Base-by-base conservation (phyloP, 1,140 invertebrate genomes). In the Zaprionus gabonicus region DNA sequence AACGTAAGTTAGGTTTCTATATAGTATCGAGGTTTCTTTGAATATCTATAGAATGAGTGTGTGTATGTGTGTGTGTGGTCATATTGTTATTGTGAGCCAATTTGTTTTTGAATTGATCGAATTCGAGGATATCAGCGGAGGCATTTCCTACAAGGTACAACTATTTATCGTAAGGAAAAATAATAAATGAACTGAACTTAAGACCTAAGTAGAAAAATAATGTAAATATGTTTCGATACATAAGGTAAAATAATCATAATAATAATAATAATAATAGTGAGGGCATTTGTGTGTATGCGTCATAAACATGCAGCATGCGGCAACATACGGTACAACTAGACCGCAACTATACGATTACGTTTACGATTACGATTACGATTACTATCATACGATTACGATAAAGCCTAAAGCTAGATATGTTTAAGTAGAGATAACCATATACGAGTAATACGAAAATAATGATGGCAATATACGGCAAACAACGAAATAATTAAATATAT, bases 231-330 rank as follows among this genome's bases (percentile, higher is more conserved):
- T 65, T 49, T 71, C 20, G 38, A 80, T 65, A 83, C 72, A 41
- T 80, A 74, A 79, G 31, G 34, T 38, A 65, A 82, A 71, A 53
- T 59, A 73, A 80, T 67, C 69, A 77, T 74, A 49, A 79, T 73
- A 69, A 23, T 66, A 69, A 67, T 53, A 51, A 66, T 46, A 46
- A 82, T 74, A 59, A 79, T 73, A 69, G 58, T 68, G 41, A 72
- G 63, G 78, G 46, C 46, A 55, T 56, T 53, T 68, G 44, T 79
- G 71, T 82, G 71, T 80, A 81, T 77, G 81, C 78, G 55, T 84
- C 69, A 84, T 76, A 83, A 81, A 76, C 84, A 87, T 87, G 84
- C 84, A 87, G 73, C 84, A 87, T 87, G 84, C 82, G 82, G 76
- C 84, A 87, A 71, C 73, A 76, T 76, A 72, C 69, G 74, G 46